phyloP scores from a whole-genome alignment of 2,797 vertebrate species.

The Enteromius treurensis region DNA sequence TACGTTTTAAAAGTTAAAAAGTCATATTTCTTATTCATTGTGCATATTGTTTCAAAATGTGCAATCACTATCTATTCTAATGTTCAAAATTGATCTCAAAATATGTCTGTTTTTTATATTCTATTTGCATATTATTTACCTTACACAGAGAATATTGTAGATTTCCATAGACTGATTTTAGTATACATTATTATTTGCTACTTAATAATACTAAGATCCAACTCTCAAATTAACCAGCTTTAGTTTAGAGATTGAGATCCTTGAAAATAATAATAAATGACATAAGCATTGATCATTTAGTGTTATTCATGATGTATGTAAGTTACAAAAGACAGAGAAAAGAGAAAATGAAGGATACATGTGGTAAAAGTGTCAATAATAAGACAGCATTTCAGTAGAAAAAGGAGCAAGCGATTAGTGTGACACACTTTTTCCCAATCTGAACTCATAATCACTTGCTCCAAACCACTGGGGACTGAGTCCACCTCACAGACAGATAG shows the following conservation, averaged over 20 bases:
- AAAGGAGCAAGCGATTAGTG: conserved; percentile 1
- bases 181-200: neutral
- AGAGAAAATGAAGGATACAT: neutral
- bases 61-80: neutral
- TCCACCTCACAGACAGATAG: conserved; percentile 22
- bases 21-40: neutral
- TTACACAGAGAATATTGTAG: neutral
- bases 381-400: conserved; percentile 18
- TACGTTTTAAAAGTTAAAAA: neutral
- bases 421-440: conserved; percentile 68
- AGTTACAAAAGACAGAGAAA: neutral
- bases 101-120: neutral
- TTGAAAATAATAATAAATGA: neutral
- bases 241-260: neutral
- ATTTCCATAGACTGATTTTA: neutral
- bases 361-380: neutral
- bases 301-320: neutral
- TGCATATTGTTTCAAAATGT: neutral
- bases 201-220: neutral
- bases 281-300: neutral
- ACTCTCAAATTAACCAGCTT: neutral
- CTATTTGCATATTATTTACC: neutral
- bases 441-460: conserved; percentile 68
- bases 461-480: conserved; percentile 53
- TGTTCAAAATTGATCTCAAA: neutral